Evolutionary conservation across 2,797 vertebrate genomes (phyloP), one percentile per base, ranked within the genome.

Genomic region (Dendrocincla tyrannina): DNA sequence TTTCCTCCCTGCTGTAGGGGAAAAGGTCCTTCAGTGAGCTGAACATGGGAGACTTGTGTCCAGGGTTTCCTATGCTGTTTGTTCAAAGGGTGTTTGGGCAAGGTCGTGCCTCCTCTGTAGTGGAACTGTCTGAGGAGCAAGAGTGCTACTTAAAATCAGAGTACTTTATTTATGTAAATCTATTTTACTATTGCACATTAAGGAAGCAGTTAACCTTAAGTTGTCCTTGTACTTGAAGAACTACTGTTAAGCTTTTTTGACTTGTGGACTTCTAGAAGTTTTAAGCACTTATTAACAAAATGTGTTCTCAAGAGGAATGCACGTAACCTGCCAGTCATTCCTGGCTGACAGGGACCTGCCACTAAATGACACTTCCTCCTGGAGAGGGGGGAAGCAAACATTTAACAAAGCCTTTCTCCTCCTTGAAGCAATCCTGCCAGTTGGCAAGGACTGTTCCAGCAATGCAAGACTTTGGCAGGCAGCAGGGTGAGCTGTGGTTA

Each of bases 191-290:
- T 35, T 76, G 56, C 72, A 63, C 60, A 44, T 79, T 87, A 85
- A 85, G 41, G 80, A 81, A 85, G 63, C 59, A 88, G 73, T 94
- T 95, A 90, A 90, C 73, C 55, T 86, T 52, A 81, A 68, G 39
- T 13, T 0, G 16, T 84, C 66, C 58, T 91, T 83, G 42, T 82
- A 4, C 56, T 70, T 69, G 58, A 30, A 72, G 44, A 86, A n/a
- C 23, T 83, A 32, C 52, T 84, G 49, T 46, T 63, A 25, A 75
- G 20, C 33, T 58, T 73, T 78, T 89, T 24, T 79, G 41, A 72
- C 74, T 67, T 27, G 35, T 64, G 73, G 39, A 44, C 17, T 91
- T 32, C 90, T 37, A n/a, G 1, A 62, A 47, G 22, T 81, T 94
- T 86, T 35, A 66, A 83, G 47, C 33, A 37, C 0, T 2, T n/a